A percentile compares a stretch with the other conserved stretches of the same genome.
phyloP scores from a whole-genome alignment of 2,113 vertebrate genomes.

The Sylvietta virens region DNA sequence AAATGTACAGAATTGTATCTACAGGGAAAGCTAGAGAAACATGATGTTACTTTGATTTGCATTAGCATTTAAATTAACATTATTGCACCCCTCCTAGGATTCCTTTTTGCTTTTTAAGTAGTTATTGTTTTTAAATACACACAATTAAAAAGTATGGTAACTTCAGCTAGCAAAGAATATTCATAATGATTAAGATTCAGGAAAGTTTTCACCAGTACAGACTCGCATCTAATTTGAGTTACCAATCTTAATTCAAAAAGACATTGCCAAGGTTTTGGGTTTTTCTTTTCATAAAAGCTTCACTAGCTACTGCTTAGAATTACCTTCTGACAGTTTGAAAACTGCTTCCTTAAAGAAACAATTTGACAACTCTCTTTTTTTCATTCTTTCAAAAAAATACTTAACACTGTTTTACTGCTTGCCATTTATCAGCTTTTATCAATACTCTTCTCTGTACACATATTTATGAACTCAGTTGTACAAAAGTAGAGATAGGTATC shows the following conservation, averaged over 20 bases:
- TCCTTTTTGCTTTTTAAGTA: slow-evolving; percentile 44
- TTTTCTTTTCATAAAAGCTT: neutral
- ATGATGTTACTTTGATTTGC: neutral
- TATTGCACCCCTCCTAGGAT: slow-evolving; percentile 50
- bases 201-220: slow-evolving; percentile 43
- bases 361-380: neutral
- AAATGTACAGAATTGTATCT: slow-evolving; percentile 25
- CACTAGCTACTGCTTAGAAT: neutral
- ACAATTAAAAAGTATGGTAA: slow-evolving; percentile 39
- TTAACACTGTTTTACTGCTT: neutral
- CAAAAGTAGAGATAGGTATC: slow-evolving; percentile 27
- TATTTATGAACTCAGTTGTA: neutral
- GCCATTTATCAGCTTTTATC: neutral
- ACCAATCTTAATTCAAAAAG: slow-evolving; percentile 45
- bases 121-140: slow-evolving; percentile 15
- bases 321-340: slow-evolving; percentile 8
- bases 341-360: neutral
- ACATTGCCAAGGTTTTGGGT: slow-evolving; percentile 62
- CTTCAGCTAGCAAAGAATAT: slow-evolving; percentile 51
- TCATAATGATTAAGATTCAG: slow-evolving; percentile 26
- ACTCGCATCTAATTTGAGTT: neutral
- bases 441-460: neutral
- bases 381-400: neutral
- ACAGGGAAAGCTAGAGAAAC: slow-evolving; percentile 50
- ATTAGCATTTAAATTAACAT: slow-evolving; percentile 51